Conservation (phyloP, 2,888 invertebrate species). For the Caenorhabditis sp. region DNA sequence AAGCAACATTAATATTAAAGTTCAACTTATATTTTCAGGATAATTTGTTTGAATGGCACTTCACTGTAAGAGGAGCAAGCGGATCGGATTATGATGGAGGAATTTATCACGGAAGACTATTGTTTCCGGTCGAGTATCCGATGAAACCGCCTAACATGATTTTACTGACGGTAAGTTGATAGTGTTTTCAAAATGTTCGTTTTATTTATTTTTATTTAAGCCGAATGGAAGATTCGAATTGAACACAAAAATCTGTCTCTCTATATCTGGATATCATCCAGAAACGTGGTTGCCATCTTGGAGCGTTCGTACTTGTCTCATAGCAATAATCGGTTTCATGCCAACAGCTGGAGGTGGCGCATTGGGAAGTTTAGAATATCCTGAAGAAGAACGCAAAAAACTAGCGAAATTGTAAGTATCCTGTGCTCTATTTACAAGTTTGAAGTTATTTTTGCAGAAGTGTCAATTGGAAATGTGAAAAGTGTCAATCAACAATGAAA, state of each 20-base stretch:
- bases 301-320: slow-evolving; percentile 88
- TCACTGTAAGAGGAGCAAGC: slow-evolving; percentile 88
- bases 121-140: slow-evolving; percentile 90
- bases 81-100: slow-evolving; percentile 87
- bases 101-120: slow-evolving; percentile 88
- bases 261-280: slow-evolving; percentile 94
- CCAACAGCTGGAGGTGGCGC: slow-evolving; percentile 88
- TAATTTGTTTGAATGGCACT: slow-evolving; percentile 97
- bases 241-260: slow-evolving; percentile 91
- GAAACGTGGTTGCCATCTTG: slow-evolving; percentile 97
- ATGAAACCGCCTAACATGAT: slow-evolving; percentile 97
- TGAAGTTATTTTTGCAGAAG: slow-evolving; percentile 42
- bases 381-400: slow-evolving; percentile 82
- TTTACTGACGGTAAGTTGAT: slow-evolving; percentile 81
- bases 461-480: slow-evolving; percentile 47
- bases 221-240: slow-evolving; percentile 92
- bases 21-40: slow-evolving; percentile 74
- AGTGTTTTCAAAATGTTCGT: too few relatives aligned
- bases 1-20: too few relatives aligned
- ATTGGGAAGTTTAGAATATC: slow-evolving; percentile 88
- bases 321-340: slow-evolving; percentile 93
- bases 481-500: slow-evolving; percentile 50
- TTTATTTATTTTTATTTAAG: slow-evolving; percentile 72
- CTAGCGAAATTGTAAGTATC: slow-evolving; percentile 80
- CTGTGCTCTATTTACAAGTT: too few relatives aligned